Percentiles rank a stretch among this genome's conserved stretches.
phyloP scores from a whole-genome alignment of 2,113 vertebrate genomes.

The Amphilophus citrinellus region DNA sequence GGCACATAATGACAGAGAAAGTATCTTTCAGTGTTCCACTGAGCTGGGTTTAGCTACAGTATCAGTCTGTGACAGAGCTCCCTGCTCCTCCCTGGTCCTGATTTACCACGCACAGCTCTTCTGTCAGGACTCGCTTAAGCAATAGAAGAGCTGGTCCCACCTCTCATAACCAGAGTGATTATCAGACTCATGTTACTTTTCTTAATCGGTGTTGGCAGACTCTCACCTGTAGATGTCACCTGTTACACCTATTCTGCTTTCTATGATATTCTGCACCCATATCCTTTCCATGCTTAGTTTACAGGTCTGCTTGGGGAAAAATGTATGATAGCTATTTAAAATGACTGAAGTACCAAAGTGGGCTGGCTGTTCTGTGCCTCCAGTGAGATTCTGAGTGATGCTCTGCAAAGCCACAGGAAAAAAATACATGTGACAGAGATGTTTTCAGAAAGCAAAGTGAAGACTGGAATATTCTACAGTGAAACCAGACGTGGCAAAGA shows the following conservation, averaged over 20 bases:
- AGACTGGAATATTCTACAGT: not conserved
- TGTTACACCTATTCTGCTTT: not conserved
- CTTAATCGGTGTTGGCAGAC: not conserved
- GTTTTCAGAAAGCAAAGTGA: not conserved
- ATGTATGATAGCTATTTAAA: not conserved
- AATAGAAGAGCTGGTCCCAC: not conserved
- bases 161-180: not conserved
- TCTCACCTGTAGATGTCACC: slow-evolving; percentile 8
- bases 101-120: not conserved
- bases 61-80: not conserved
- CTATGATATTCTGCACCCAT: not conserved
- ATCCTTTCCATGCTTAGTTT: not conserved
- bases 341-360: not conserved
- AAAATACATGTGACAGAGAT: not conserved
- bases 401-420: not conserved
- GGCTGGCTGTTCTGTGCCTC: not conserved
- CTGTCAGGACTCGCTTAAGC: not conserved
- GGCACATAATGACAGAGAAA: not conserved
- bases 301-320: not conserved
- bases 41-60: not conserved
- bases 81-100: not conserved
- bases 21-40: not conserved
- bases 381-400: not conserved
- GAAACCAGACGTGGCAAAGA: not conserved
- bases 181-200: not conserved